Conservation (phyloP, 2,113 vertebrate genomes). For the Corythaixoides concolor region DNA sequence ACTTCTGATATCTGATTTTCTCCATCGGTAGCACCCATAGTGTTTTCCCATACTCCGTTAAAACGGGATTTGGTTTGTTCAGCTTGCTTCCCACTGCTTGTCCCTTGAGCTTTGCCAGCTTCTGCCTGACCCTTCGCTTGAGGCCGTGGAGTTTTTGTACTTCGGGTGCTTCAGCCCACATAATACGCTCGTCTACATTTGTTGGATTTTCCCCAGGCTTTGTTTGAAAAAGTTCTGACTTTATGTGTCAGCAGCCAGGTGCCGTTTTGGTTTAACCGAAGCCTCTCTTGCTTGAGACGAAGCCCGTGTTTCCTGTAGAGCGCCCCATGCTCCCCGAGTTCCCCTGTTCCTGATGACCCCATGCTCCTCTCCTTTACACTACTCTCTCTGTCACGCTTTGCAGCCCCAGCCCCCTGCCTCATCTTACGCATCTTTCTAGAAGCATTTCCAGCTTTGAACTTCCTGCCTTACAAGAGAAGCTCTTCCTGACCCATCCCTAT, state of each 20-base stretch:
- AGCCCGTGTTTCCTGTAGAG: neutral
- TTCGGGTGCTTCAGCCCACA: neutral
- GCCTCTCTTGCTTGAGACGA: neutral
- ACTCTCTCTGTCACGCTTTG: neutral
- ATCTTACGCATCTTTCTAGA: neutral
- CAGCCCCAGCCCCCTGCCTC: neutral
- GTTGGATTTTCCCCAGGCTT: neutral
- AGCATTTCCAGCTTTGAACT: neutral
- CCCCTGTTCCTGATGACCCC: neutral
- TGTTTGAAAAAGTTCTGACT: neutral
- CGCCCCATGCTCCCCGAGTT: neutral
- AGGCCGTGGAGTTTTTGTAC: neutral
- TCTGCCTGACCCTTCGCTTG: neutral
- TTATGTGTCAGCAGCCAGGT: neutral
- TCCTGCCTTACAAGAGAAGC: neutral
- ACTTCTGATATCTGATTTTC: neutral
- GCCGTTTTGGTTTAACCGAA: neutral
- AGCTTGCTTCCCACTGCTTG: neutral
- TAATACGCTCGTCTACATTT: neutral
- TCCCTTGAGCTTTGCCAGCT: neutral
- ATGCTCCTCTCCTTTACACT: neutral
- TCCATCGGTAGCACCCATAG: neutral
- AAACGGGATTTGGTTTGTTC: neutral
- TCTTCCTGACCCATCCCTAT: neutral
- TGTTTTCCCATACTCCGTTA: neutral